A percentile compares a stretch with the other conserved stretches of the same genome.
Conservation (phyloP, 2,113 vertebrate species). For the Nibea coibor region DNA sequence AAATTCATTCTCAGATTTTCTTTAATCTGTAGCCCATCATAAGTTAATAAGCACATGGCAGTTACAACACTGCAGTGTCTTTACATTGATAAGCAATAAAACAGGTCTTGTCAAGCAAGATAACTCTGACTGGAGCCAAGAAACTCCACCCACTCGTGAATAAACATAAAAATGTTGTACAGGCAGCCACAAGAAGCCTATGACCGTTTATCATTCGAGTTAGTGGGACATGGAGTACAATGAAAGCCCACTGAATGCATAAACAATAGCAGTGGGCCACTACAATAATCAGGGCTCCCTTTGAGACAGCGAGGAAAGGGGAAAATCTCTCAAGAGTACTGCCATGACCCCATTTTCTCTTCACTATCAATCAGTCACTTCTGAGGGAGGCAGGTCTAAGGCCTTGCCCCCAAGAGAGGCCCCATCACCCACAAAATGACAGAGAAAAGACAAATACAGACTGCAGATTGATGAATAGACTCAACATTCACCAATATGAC, state of each 20-base stretch:
- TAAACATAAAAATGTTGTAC: constrained; percentile 46
- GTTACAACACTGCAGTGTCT: background rate
- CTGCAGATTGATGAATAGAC: constrained; percentile 26
- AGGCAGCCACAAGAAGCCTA: constrained; percentile 28
- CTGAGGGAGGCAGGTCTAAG: constrained; percentile 44
- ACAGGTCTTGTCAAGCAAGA: constrained; percentile 45
- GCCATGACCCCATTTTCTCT: constrained; percentile 58
- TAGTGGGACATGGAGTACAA: constrained; percentile 64
- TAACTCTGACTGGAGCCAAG: constrained; percentile 49
- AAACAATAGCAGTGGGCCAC: constrained; percentile 43
- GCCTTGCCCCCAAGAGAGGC: constrained; percentile 33
- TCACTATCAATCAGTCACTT: constrained; percentile 64
- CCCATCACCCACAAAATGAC: constrained; percentile 37
- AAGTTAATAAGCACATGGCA: background rate
- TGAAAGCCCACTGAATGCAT: constrained; percentile 54
- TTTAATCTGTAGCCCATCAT: background rate
- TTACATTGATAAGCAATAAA: constrained; percentile 46
- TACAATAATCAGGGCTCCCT: constrained; percentile 43
- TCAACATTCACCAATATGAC: constrained; percentile 26
- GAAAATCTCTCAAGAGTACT: constrained; percentile 19
- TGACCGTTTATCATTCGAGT: constrained; percentile 45
- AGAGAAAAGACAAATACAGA: constrained; percentile 41
- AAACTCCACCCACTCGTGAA: constrained; percentile 53
- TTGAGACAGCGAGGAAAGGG: constrained; percentile 34
- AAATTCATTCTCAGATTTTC: background rate